Evolutionary conservation across 2,888 invertebrate genomes (phyloP).

Genomic region (Leptopilina drosophilae): DNA sequence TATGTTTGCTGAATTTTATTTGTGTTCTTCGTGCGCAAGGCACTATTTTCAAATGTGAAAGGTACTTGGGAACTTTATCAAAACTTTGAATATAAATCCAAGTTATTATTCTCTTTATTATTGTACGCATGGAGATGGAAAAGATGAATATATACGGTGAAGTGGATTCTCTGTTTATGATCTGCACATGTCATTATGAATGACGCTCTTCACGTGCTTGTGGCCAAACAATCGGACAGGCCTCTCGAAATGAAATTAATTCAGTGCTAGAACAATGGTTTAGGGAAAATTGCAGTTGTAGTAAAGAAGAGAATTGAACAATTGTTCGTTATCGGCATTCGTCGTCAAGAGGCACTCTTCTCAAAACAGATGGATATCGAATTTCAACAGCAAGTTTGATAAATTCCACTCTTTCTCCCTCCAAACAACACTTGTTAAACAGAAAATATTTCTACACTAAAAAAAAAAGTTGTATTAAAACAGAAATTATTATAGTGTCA

Average conservation of each 20-base stretch:
- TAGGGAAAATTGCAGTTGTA: conserved; percentile 38
- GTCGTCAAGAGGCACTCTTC: conserved; percentile 49
- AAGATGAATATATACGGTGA: conserved; percentile 41
- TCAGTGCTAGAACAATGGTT: conserved; percentile 12
- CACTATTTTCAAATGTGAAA: no score
- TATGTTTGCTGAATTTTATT: no score
- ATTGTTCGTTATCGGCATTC: conserved; percentile 54
- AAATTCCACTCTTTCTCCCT: not conserved
- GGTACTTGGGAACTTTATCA: not conserved
- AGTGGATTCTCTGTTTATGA: conserved; percentile 17
- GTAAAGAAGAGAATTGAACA: conserved; percentile 36
- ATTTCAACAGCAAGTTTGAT: conserved; percentile 25
- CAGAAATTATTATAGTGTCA: no score
- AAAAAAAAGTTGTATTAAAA: no score
- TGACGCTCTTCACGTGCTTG: conserved; percentile 7
- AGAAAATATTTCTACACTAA: no score
- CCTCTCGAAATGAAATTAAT: conserved; percentile 31
- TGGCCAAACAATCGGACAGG: conserved; percentile 25
- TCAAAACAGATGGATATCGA: conserved; percentile 47
- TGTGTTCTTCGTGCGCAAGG: no score
- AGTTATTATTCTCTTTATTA: not conserved
- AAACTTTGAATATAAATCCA: not conserved
- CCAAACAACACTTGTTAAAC: no score
- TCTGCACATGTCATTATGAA: conserved; percentile 22
- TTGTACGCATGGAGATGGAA: conserved; percentile 44